These are phyloP conservation scores for Diachasma alloeum DNA, from an alignment of 1,140 invertebrate genomes.

Conservation along the genomic window DNA sequence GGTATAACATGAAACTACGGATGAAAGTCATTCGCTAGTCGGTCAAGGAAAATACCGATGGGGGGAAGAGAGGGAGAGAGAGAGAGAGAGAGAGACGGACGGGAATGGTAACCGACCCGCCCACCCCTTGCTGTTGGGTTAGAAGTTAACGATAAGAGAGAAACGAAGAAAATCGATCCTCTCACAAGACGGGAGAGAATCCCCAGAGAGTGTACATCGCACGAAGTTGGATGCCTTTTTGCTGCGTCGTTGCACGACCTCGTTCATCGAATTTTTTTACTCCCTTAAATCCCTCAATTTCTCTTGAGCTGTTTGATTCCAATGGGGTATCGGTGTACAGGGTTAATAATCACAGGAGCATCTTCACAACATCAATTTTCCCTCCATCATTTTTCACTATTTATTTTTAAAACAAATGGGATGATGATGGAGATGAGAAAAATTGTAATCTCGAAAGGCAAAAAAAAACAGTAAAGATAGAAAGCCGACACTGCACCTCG, in stretches of 20 bases:
- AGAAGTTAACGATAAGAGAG: conserved; percentile 13
- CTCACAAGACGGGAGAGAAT: neutral
- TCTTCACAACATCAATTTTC: too few relatives aligned
- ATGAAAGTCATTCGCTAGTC: conserved; percentile 30
- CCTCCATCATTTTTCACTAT: neutral
- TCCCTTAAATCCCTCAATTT: conserved; percentile 1
- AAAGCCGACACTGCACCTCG: neutral
- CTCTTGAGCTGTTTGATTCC: neutral
- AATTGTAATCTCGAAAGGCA: neutral
- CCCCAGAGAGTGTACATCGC: neutral
- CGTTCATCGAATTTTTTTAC: neutral
- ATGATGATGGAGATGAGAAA: neutral
- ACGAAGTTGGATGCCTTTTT: neutral
- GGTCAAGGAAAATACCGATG: conserved; percentile 25
- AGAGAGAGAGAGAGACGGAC: neutral
- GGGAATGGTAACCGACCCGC: conserved; percentile 8
- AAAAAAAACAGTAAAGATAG: neutral
- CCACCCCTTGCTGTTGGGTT: conserved; percentile 13
- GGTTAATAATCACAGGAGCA: neutral
- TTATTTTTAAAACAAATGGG: neutral
- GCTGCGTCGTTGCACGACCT: neutral
- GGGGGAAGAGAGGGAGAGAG: conserved; percentile 5
- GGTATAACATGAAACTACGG: conserved; percentile 12
- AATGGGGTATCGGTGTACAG: neutral
- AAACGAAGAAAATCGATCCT: conserved; percentile 7